These are phyloP conservation scores for Montifringilla adamsi DNA, from an alignment of 2,113 vertebrate species.

Conservation along the genomic window DNA sequence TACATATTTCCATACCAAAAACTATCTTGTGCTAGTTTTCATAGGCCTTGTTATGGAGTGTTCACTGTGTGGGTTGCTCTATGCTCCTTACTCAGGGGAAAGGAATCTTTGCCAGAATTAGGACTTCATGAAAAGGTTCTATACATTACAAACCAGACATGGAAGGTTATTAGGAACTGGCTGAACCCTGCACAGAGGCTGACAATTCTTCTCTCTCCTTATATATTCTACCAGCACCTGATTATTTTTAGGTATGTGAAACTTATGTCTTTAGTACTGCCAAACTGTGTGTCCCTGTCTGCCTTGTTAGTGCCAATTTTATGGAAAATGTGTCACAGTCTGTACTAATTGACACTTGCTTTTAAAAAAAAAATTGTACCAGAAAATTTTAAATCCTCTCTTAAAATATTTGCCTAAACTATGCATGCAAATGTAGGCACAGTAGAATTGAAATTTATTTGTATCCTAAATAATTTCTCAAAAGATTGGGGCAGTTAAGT, in stretches of 20 bases:
- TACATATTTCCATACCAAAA: not conserved
- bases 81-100: not conserved
- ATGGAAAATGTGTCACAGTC: not conserved
- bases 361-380: fast-evolving
- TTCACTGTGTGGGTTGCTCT: not conserved
- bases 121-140: not conserved
- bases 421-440: not conserved
- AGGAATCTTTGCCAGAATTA: not conserved
- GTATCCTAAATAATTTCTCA: not conserved
- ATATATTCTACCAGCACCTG: not conserved
- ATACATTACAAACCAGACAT: not conserved
- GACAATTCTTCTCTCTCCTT: not conserved
- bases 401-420: not conserved
- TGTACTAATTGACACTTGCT: not conserved
- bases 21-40: not conserved
- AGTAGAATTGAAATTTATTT: not conserved
- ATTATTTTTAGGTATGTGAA: not conserved
- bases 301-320: not conserved
- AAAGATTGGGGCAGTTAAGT: not conserved
- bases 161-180: not conserved
- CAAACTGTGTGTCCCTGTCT: not conserved
- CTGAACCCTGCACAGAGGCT: not conserved
- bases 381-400: not conserved
- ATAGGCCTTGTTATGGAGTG: not conserved
- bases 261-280: not conserved